phyloP scores from a whole-genome alignment of 2,888 invertebrate species.

The Odontomyia ornata region DNA sequence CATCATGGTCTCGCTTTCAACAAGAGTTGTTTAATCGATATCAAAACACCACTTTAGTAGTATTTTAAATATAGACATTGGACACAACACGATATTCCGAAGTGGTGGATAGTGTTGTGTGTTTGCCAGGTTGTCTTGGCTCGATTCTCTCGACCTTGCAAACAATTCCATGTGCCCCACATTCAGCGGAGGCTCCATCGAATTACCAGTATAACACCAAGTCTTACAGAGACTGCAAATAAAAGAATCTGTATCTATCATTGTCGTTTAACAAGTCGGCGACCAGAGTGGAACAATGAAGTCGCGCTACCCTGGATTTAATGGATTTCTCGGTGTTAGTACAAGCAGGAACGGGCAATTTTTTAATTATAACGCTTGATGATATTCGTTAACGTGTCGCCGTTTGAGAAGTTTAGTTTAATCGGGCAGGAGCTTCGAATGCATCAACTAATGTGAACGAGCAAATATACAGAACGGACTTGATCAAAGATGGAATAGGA shows the following conservation, averaged over 20 bases:
- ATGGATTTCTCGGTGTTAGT: neutral
- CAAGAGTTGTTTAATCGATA: neutral
- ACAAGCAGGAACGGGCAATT: constrained; percentile 28
- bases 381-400: constrained; percentile 16
- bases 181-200: neutral
- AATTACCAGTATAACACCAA: neutral
- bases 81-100: no score
- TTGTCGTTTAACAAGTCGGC: neutral
- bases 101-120: neutral
- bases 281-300: neutral
- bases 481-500: neutral
- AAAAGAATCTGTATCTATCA: neutral
- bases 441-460: neutral
- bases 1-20: neutral
- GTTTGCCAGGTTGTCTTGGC: neutral
- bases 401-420: neutral
- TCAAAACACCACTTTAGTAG: neutral
- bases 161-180: neutral
- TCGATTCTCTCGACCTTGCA: neutral
- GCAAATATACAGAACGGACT: neutral
- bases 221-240: neutral
- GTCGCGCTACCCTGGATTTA: neutral
- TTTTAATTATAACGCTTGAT: constrained; percentile 23
- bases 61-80: neutral
- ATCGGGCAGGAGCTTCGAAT: neutral